Conservation (phyloP, 1,140 invertebrate species). For the Bombus superbus region DNA sequence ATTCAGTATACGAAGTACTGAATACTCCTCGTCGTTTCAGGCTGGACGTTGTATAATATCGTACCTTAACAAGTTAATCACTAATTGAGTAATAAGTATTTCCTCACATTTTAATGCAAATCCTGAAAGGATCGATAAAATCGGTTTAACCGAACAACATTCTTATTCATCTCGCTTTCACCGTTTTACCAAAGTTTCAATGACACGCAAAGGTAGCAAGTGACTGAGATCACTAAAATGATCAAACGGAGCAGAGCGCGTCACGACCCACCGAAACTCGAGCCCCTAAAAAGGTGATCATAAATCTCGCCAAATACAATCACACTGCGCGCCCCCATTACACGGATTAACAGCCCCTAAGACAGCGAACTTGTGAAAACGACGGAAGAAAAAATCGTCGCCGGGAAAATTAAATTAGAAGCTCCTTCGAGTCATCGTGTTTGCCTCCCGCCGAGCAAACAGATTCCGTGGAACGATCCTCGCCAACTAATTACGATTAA, state of each 20-base stretch:
- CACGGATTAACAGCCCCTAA: background rate
- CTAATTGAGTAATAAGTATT: too few relatives aligned
- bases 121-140: background rate
- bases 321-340: background rate
- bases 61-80: too few relatives aligned
- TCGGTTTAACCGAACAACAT: background rate
- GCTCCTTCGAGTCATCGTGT: background rate
- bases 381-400: constrained; percentile 17
- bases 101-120: background rate
- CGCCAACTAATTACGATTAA: constrained; percentile 29
- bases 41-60: too few relatives aligned
- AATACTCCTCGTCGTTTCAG: too few relatives aligned
- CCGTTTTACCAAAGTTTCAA: background rate
- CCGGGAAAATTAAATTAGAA: constrained; percentile 20
- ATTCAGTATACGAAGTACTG: too few relatives aligned
- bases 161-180: background rate
- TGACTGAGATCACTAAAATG: background rate
- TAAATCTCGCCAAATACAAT: background rate
- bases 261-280: background rate
- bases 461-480: background rate
- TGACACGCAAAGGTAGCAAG: background rate
- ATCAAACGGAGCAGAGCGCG: background rate
- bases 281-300: background rate
- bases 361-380: background rate
- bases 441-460: background rate